Conservation (phyloP, 2,888 invertebrate genomes). For the Chymomyza amoena region DNA sequence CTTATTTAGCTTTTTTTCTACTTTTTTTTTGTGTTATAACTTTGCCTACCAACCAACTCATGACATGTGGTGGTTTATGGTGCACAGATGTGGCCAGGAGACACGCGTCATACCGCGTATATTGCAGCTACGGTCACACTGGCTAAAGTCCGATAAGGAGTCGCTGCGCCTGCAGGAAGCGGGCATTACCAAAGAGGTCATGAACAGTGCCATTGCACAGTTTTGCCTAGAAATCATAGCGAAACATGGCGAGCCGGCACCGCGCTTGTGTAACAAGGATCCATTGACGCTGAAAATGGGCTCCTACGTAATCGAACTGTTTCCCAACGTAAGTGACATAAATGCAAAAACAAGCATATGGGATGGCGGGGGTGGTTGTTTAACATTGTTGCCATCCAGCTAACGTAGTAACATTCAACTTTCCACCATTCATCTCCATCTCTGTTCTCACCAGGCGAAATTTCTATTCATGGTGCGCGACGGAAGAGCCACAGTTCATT, state of each 20-base stretch:
- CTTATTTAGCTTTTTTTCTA: neutral
- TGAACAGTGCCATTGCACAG: conserved; percentile 97
- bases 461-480: conserved; percentile 99
- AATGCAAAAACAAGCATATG: conserved; percentile 10
- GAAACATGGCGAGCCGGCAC: conserved; percentile 96
- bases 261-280: conserved; percentile 98
- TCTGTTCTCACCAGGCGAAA: conserved; percentile 82
- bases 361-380: neutral
- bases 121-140: conserved; percentile 95
- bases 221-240: conserved; percentile 98
- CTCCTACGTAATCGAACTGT: conserved; percentile 94
- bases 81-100: conserved; percentile 93
- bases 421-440: neutral
- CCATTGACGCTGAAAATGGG: conserved; percentile 98
- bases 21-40: neutral
- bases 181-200: conserved; percentile 93
- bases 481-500: conserved; percentile 98
- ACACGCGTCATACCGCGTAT: conserved; percentile 97
- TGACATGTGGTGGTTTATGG: neutral
- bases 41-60: neutral
- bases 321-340: conserved; percentile 85
- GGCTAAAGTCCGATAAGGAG: conserved; percentile 96
- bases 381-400: neutral
- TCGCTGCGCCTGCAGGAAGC: conserved; percentile 94
- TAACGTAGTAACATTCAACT: neutral